A percentile compares a stretch with the other conserved stretches of the same genome.
Conservation (phyloP, 2,113 vertebrate genomes). For the Theropithecus gelada region DNA sequence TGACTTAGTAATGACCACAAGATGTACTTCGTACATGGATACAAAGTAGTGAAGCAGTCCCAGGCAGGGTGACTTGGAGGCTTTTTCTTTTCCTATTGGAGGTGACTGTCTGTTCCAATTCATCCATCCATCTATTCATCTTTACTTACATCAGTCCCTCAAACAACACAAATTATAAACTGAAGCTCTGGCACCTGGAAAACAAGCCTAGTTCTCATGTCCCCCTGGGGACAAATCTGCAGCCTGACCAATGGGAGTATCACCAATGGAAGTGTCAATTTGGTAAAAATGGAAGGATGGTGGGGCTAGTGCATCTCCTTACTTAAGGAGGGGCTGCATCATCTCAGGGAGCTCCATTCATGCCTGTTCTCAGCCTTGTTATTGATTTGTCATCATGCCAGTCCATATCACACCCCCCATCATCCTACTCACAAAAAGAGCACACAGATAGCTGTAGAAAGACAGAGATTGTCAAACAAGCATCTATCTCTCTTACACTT, state of each 20-base stretch:
- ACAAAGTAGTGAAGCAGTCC: not conserved
- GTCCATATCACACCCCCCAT: not conserved
- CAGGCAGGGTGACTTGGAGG: not conserved
- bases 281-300: not conserved
- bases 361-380: not conserved
- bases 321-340: not conserved
- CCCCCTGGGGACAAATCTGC: fast-evolving
- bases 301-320: not conserved
- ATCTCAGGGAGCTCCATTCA: not conserved
- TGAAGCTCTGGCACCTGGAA: not conserved
- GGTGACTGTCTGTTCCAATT: not conserved
- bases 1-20: not conserved
- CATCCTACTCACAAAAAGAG: not conserved
- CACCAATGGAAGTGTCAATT: not conserved
- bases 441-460: not conserved
- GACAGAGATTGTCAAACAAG: not conserved
- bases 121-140: not conserved
- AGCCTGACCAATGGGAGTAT: not conserved
- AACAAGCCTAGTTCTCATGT: not conserved
- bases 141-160: not conserved
- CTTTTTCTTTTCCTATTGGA: not conserved
- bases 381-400: not conserved
- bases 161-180: not conserved
- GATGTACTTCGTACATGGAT: not conserved
- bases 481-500: not conserved